Percentiles rank a stretch among this genome's conserved stretches.
These are phyloP conservation scores for Pheosia gnoma DNA, from an alignment of 2,888 invertebrate genomes.

Conservation along the genomic window DNA sequence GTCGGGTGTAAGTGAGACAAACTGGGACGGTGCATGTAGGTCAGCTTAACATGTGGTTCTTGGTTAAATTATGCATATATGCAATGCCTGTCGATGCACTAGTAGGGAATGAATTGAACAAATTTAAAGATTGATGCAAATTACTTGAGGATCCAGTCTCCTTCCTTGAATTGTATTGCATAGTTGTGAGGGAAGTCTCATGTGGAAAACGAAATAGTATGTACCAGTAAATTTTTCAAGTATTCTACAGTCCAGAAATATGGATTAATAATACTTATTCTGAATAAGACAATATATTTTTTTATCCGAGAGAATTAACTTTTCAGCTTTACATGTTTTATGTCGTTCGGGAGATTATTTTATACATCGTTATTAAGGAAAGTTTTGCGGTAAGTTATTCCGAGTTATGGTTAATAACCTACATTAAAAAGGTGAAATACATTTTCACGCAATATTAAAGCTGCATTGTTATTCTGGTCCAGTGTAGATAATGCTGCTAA, in stretches of 20 bases:
- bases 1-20: slow-evolving; percentile 31
- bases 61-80: slow-evolving; percentile 49
- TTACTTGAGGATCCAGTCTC: too few species aligned
- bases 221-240: too few species aligned
- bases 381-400: background rate
- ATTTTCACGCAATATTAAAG: too few species aligned
- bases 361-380: background rate
- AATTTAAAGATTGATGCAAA: background rate
- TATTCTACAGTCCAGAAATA: background rate
- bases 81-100: slow-evolving; percentile 37
- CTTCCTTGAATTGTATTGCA: background rate
- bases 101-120: slow-evolving; percentile 4
- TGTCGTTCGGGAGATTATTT: background rate
- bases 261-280: background rate
- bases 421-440: slow-evolving; percentile 10
- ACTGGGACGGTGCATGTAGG: slow-evolving; percentile 43
- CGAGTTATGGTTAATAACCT: slow-evolving; percentile 15
- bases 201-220: too few species aligned
- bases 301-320: background rate
- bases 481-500: too few species aligned
- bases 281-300: background rate
- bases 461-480: too few species aligned
- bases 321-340: slow-evolving; percentile 1
- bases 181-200: too few species aligned
- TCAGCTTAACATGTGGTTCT: slow-evolving; percentile 31